Conservation (phyloP, 1,140 invertebrate species). For the Pteromalus puparum region DNA sequence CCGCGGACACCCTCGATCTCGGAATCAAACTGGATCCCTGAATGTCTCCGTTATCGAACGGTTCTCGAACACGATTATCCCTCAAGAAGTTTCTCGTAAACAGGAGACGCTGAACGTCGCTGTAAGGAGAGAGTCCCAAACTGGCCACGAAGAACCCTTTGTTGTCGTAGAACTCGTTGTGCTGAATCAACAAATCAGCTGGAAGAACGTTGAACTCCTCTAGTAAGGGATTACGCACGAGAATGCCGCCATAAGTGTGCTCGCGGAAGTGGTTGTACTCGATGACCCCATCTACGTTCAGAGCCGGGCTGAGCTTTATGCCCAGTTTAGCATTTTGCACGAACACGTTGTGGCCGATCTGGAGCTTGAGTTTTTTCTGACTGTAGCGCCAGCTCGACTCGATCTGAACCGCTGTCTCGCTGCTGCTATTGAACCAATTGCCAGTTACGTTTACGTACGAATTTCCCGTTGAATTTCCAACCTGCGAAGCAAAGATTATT, state of each 20-base stretch:
- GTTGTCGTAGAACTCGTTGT: slow-evolving; percentile 94
- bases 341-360: slow-evolving; percentile 92
- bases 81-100: slow-evolving; percentile 93
- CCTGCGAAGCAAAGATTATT: slow-evolving; percentile 58
- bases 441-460: slow-evolving; percentile 90
- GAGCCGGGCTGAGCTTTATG: slow-evolving; percentile 87
- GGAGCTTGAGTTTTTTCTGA: slow-evolving; percentile 78
- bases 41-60: slow-evolving; percentile 83
- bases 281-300: slow-evolving; percentile 87
- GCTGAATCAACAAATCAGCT: slow-evolving; percentile 84
- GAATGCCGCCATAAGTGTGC: slow-evolving; percentile 88
- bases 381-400: slow-evolving; percentile 86
- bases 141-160: slow-evolving; percentile 91
- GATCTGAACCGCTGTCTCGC: slow-evolving; percentile 85
- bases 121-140: slow-evolving; percentile 91
- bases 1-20: slow-evolving; percentile 90
- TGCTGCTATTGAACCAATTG: slow-evolving; percentile 87
- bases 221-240: slow-evolving; percentile 88
- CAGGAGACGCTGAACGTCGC: slow-evolving; percentile 85
- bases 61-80: slow-evolving; percentile 91
- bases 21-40: slow-evolving; percentile 85
- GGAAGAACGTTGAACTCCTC: slow-evolving; percentile 84
- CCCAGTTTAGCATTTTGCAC: slow-evolving; percentile 85
- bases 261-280: slow-evolving; percentile 92
- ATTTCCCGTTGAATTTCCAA: slow-evolving; percentile 85